A percentile compares a stretch with the other conserved stretches of the same genome.
phyloP scores from a whole-genome alignment of 2,113 vertebrate species.

The Oriolus oriolus region DNA sequence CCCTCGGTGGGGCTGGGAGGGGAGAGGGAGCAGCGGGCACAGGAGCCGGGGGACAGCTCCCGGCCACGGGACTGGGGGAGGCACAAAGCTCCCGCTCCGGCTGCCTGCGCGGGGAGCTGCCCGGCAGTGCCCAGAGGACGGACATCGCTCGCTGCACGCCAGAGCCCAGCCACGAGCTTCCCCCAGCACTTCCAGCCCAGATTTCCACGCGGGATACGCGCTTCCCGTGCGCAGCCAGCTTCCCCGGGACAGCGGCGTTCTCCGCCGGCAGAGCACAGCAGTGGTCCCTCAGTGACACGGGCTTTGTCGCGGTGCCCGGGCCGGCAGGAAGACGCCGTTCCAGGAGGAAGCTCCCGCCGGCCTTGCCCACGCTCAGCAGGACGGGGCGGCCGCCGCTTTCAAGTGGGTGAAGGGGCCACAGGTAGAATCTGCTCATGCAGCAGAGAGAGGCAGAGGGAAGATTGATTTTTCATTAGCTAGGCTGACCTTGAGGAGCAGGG shows the following conservation, averaged over 20 bases:
- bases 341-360: not conserved
- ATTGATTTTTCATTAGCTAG: slow-evolving; percentile 60
- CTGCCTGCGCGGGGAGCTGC: not conserved
- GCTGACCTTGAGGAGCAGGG: slow-evolving; percentile 53
- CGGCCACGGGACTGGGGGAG: accelerated
- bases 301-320: not conserved
- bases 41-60: not conserved
- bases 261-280: not conserved
- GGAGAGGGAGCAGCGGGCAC: not conserved
- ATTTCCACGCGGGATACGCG: accelerated
- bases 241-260: not conserved
- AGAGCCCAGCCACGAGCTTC: not conserved
- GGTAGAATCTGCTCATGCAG: slow-evolving; percentile 51
- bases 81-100: not conserved
- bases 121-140: accelerated
- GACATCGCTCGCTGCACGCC: accelerated
- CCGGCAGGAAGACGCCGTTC: not conserved
- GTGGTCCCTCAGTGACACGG: not conserved
- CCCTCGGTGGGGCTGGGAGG: not conserved
- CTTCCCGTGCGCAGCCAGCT: not conserved
- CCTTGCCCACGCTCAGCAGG: not conserved
- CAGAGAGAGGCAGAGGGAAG: slow-evolving; percentile 34
- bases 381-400: not conserved
- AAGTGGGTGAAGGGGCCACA: slow-evolving; percentile 31
- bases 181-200: not conserved